A percentile compares a stretch with the other conserved stretches of the same genome.
Evolutionary conservation across 1,140 invertebrate genomes (phyloP).

Genomic region (Coenobita brevimanus): DNA sequence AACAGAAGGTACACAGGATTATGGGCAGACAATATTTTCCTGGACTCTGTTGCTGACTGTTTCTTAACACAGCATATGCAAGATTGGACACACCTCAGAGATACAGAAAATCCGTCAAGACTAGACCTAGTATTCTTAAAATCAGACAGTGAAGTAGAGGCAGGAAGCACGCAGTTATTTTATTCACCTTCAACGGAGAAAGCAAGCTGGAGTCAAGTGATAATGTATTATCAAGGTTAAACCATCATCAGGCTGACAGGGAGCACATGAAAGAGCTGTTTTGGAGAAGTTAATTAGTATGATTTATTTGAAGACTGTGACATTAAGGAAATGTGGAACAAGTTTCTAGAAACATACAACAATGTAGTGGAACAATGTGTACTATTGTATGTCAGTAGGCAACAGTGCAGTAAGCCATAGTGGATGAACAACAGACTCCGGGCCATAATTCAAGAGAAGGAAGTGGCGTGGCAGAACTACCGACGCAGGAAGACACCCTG

Average conservation of each 20-base stretch:
- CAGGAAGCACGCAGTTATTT: not conserved
- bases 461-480: not conserved
- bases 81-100: too few relatives aligned
- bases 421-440: too few relatives aligned
- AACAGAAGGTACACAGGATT: too few relatives aligned
- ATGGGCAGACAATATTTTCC: not conserved
- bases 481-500: not conserved
- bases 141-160: not conserved
- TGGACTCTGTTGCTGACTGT: not conserved
- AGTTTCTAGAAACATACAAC: too few relatives aligned
- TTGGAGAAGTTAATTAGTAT: too few relatives aligned
- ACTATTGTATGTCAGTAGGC: not conserved
- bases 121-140: not conserved
- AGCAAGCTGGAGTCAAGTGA: too few relatives aligned
- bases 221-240: too few relatives aligned
- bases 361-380: not conserved
- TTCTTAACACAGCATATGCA: not conserved
- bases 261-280: too few relatives aligned
- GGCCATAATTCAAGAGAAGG: not conserved
- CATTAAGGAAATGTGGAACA: too few relatives aligned
- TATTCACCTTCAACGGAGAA: not conserved
- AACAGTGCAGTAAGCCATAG: not conserved
- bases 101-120: too few relatives aligned
- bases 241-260: too few relatives aligned
- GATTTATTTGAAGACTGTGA: too few relatives aligned